Base-by-base conservation (phyloP, 2,797 vertebrate species). In the Pachyuromys duprasi region DNA sequence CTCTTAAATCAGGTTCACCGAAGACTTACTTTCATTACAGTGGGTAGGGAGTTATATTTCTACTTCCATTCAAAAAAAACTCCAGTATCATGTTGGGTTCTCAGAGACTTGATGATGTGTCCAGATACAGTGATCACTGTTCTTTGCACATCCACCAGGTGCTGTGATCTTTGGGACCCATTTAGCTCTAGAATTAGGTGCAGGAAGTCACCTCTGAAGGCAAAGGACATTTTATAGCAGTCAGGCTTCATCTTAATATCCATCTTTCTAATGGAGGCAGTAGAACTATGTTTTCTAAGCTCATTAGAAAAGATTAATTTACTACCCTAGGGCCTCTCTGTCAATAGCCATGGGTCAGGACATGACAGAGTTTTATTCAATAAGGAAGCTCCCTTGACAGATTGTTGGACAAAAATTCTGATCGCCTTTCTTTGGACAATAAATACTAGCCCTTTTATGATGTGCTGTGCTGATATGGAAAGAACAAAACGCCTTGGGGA, bases 361-460 rank as follows among this genome's bases (percentile, higher is more conserved):
- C 82, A 89, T 55, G 9, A n/a, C 88, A 95, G 70, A 83, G 2
- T 67, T 94, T 33, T 82, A 9, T 80, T 93, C 62, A 63, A 28
- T 86, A 28, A 91, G 24, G 55, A 95, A 86, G 31, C 18, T 65
- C 75, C 95, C 33, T 90, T 93, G 82, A 89, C 82, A 57, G 28
- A 7, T 53, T 89, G 8, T 45, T 95, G 89, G 63, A 62, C 39
- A 79, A 28, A 83, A 95, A 89, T 95, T 94, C 91, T 22, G 53
- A 89, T 84, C 5, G 78, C 31, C 18, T 91, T 93, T 17, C n/a
- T 95, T 53, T 80, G 24, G 31, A n/a, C 36, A 95, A 87, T 91
- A 96, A 93, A 83, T 91, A 79, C 75, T 80, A 93, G 57, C 22
- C 83, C 22, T 86, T 91, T 95, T 89, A 89, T 94, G 80, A 82